Evolutionary conservation across 2,797 vertebrate species (phyloP), one percentile per base, ranked within the genome.

Genomic region (Corythornis leucogaster): DNA sequence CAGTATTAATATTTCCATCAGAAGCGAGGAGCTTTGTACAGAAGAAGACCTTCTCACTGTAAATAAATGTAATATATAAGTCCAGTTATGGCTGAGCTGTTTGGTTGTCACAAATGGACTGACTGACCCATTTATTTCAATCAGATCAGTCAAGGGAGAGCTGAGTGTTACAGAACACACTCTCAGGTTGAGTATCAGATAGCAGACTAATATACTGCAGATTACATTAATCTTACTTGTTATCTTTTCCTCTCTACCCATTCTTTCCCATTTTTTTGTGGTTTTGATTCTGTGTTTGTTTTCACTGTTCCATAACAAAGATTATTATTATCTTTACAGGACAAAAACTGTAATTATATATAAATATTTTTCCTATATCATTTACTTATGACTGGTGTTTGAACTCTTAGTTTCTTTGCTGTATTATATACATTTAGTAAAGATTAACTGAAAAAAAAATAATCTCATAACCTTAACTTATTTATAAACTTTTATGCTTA

Each of bases 291-390:
- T 74, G 2, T 87, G 53, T 90, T 93, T 93, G 64, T 80, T 94
- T 91, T 93, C 84, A 90, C 31, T 89, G 78, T 80, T 94, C 80
- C 76, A 4, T 91, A 63, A 73, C 73, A 92, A 82, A 90, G 71
- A 80, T 94, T 92, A 87, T 90, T 64, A 82, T 94, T 92, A 85
- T 90, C 90, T 93, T 89, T 85, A 55, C 43, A 66, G 69, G 54
- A 68, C 68, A 78, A n/a, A 80, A 90, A 17, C 15, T 71, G 17
- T 88, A 88, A 90, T 91, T 92, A 53, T 45, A 59, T 57, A 58
- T 79, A 51, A 5, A 31, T 11, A 15, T 82, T 63, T 69, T 77
- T 92, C 31, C 46, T 82, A 25, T 87, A 59, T 85, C 5, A 66
- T 87, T 92, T 92, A 85, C 78, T 58, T 87, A 55, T 71, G 84